These are phyloP conservation scores for Siniperca obscura DNA, from an alignment of 2,797 vertebrate species.

Conservation along the genomic window DNA sequence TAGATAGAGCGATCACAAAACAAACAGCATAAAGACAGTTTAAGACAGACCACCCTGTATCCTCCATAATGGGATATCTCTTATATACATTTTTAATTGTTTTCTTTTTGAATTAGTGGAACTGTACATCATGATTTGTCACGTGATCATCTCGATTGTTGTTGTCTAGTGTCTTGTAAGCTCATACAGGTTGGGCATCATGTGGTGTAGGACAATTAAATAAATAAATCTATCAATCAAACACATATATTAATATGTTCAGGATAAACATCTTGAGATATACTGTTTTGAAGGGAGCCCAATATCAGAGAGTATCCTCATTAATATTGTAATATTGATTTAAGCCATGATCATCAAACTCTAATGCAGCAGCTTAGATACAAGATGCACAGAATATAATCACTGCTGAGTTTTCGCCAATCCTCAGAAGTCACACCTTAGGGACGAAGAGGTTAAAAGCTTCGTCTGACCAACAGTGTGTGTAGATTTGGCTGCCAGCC, in stretches of 20 bases:
- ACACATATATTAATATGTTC: neutral
- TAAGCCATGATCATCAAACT: neutral
- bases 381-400: neutral
- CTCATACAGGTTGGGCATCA: neutral
- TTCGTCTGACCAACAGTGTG: slow-evolving; percentile 29
- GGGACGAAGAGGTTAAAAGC: slow-evolving; percentile 34
- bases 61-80: no score
- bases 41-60: no score
- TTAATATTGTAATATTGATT: neutral
- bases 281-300: neutral
- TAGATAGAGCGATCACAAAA: no score
- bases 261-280: neutral
- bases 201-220: neutral
- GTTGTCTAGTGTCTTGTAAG: neutral
- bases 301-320: neutral
- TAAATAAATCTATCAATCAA: neutral
- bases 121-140: neutral
- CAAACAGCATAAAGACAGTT: no score
- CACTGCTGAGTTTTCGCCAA: neutral
- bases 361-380: neutral
- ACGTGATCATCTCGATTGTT: neutral
- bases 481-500: slow-evolving; percentile 47
- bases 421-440: slow-evolving; percentile 26
- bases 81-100: neutral
- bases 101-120: neutral